These are phyloP conservation scores for Danio choprae DNA, from an alignment of 2,797 vertebrate genomes.

Conservation along the genomic window DNA sequence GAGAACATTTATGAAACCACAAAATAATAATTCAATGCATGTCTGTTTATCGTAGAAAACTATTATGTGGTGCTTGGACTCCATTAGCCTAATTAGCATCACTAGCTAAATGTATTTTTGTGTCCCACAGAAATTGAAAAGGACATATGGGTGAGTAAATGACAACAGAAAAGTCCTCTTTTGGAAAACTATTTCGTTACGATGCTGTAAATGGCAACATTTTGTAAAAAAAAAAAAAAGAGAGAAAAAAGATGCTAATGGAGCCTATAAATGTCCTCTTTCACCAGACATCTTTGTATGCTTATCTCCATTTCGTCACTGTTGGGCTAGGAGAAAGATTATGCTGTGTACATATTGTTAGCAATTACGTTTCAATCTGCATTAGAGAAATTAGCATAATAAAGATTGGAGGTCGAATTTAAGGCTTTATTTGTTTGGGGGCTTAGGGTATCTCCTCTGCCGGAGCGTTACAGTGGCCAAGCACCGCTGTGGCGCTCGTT, in stretches of 20 bases:
- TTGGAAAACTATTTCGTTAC: background rate
- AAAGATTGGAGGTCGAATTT: slow-evolving; percentile 75
- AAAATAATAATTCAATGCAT: background rate
- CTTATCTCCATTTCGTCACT: slow-evolving; percentile 73
- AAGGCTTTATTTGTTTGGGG: slow-evolving; percentile 78
- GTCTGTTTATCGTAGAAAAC: background rate
- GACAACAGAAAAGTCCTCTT: background rate
- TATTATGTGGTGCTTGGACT: background rate
- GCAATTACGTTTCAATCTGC: slow-evolving; percentile 83
- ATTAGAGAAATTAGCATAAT: slow-evolving; percentile 82
- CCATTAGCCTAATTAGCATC: background rate
- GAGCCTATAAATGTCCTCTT: slow-evolving; percentile 72
- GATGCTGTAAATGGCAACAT: background rate
- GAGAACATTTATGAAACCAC: background rate
- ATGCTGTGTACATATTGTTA: slow-evolving; percentile 78
- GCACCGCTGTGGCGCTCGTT: slow-evolving; percentile 47
- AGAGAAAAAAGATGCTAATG: slow-evolving; percentile 70
- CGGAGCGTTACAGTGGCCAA: slow-evolving; percentile 62
- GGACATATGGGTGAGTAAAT: background rate
- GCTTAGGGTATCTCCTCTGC: slow-evolving; percentile 72
- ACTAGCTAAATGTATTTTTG: background rate
- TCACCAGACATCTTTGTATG: slow-evolving; percentile 71
- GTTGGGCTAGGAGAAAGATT: slow-evolving; percentile 72
- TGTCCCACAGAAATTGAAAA: background rate
- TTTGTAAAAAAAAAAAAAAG: background rate